Evolutionary conservation across 2,113 vertebrate genomes (phyloP).

Genomic region (Heterochromis multidens): DNA sequence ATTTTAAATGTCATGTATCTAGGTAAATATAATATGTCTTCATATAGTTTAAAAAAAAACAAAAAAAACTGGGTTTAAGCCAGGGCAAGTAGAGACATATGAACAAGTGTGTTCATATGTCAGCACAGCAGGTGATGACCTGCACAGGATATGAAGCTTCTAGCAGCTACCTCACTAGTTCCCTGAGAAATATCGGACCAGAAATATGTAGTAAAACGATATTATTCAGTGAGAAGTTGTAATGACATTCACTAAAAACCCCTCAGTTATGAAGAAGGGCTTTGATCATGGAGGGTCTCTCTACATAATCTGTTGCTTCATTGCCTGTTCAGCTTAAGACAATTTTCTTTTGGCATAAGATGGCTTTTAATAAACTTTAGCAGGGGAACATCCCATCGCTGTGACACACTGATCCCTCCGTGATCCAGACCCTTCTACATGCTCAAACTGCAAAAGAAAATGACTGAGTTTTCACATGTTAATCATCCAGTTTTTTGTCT

Average conservation of each 20-base stretch:
- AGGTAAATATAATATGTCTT: background rate
- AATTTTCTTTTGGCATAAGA: background rate
- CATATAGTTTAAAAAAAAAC: background rate
- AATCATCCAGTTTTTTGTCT: too few species aligned
- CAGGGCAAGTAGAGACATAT: background rate
- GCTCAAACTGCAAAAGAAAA: background rate
- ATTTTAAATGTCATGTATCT: background rate
- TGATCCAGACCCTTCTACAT: background rate
- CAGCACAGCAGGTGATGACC: slow-evolving; percentile 34
- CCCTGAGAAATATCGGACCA: background rate
- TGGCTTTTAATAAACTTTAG: background rate
- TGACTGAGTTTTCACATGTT: background rate
- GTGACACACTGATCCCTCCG: background rate
- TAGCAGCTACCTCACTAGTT: background rate
- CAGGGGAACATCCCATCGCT: too few species aligned
- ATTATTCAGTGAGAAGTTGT: background rate
- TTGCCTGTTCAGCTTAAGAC: background rate
- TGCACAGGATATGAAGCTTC: slow-evolving; percentile 62
- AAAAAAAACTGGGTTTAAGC: slow-evolving; percentile 10
- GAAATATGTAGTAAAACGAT: background rate
- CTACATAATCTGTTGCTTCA: background rate
- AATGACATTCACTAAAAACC: background rate
- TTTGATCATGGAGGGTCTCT: background rate
- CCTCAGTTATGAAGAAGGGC: background rate
- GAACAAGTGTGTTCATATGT: slow-evolving; percentile 14